Evolutionary conservation across 2,113 vertebrate species (phyloP).

Genomic region (Ammodytes marinus): DNA sequence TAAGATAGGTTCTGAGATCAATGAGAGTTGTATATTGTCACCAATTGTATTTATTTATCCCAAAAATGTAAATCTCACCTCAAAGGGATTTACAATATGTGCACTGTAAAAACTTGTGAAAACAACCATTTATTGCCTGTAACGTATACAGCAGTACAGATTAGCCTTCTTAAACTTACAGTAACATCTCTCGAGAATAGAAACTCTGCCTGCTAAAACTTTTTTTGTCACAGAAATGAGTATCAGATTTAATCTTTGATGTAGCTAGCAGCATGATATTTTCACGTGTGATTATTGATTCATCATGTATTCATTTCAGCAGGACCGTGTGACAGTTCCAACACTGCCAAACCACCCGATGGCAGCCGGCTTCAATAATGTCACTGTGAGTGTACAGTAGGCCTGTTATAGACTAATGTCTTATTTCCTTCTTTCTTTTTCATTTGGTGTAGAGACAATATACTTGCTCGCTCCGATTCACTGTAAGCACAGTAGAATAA

Average conservation of each 20-base stretch:
- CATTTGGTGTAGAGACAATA: background rate
- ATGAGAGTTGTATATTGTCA: too few species aligned
- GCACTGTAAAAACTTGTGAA: too few species aligned
- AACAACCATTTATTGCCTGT: too few species aligned
- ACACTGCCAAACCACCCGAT: constrained; percentile 47
- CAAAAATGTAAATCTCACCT: too few species aligned
- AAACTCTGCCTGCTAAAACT: too few species aligned
- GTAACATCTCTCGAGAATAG: too few species aligned
- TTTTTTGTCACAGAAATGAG: background rate
- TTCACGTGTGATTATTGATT: background rate
- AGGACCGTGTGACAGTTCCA: constrained; percentile 26
- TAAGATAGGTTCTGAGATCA: too few species aligned
- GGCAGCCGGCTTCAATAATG: constrained; percentile 65
- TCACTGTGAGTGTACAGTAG: constrained; percentile 58
- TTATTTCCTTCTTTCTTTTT: background rate
- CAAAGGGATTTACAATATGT: too few species aligned
- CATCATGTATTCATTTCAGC: constrained; percentile 32
- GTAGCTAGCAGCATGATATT: background rate
- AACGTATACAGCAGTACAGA: too few species aligned
- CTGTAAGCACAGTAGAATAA: background rate
- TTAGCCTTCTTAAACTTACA: too few species aligned
- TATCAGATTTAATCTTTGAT: background rate
- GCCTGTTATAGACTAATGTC: background rate
- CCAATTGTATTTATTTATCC: too few species aligned
- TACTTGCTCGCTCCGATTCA: background rate